These are phyloP conservation scores for Siniperca undulata DNA, from an alignment of 2,797 vertebrate genomes.

Conservation along the genomic window DNA sequence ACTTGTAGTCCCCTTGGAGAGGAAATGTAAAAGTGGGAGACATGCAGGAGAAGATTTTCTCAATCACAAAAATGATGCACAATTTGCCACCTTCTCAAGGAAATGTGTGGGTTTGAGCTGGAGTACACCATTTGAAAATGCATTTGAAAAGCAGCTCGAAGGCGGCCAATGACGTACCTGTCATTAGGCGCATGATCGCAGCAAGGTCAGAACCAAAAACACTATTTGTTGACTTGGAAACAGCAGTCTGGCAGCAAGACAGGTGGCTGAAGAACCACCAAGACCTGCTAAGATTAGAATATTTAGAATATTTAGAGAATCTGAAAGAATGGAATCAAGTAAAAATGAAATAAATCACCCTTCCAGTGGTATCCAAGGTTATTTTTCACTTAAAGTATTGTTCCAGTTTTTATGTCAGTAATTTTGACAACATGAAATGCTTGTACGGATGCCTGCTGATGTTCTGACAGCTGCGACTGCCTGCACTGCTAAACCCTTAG, in stretches of 20 bases:
- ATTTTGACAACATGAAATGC: conserved; percentile 31
- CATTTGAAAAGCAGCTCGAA: conserved; percentile 25
- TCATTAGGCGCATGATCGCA: not conserved
- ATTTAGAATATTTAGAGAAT: too few species aligned
- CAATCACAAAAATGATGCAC: not conserved
- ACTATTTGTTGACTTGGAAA: not conserved
- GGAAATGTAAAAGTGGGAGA: conserved; percentile 26
- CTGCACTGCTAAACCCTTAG: conserved; percentile 9
- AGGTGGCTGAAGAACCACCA: too few species aligned
- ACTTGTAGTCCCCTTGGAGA: conserved; percentile 30
- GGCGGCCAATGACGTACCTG: not conserved
- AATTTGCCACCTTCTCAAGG: conserved; percentile 35
- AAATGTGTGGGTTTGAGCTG: conserved; percentile 28
- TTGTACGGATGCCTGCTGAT: conserved; percentile 16
- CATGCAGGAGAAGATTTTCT: conserved; percentile 7
- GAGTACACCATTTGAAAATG: not conserved
- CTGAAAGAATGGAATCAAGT: not conserved
- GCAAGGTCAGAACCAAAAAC: conserved; percentile 10
- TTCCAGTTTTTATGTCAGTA: conserved; percentile 9
- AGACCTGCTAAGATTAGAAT: not conserved
- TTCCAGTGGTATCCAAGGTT: not conserved
- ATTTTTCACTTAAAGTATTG: not conserved
- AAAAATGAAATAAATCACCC: not conserved
- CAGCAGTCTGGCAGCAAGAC: not conserved
- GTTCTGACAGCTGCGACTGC: conserved; percentile 26